Evolutionary conservation across 2,888 invertebrate species (phyloP).

Genomic region (Mesorhabditis sp.): DNA sequence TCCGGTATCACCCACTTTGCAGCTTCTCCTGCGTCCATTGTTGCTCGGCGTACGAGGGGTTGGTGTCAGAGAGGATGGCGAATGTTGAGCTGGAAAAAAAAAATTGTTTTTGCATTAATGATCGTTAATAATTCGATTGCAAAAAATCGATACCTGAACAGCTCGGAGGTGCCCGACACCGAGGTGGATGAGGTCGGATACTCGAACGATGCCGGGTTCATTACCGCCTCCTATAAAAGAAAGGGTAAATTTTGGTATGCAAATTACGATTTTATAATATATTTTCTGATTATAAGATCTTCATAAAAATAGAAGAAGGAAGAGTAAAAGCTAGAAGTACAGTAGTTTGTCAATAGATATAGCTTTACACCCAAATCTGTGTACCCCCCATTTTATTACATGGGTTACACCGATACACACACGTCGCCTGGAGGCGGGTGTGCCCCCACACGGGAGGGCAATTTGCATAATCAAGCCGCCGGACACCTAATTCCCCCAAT

Average conservation of each 20-base stretch:
- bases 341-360: not conserved
- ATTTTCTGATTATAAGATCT: not conserved
- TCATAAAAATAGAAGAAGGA: not conserved
- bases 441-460: not conserved
- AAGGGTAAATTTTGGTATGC: not conserved
- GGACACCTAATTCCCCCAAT: constrained; percentile 5
- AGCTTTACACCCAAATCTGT: no score
- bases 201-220: constrained; percentile 5
- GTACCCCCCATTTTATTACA: no score
- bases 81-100: constrained; percentile 31
- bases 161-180: constrained; percentile 34
- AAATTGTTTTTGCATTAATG: not conserved
- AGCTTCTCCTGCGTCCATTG: not conserved
- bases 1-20: not conserved
- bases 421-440: not conserved
- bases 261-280: not conserved
- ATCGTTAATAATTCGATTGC: not conserved
- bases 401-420: no score
- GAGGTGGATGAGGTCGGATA: constrained; percentile 18
- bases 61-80: constrained; percentile 35
- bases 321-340: not conserved
- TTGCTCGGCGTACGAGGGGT: constrained; percentile 10
- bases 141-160: constrained; percentile 18
- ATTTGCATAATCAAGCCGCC: constrained; percentile 6
- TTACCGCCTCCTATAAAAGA: not conserved